Evolutionary conservation across 2,797 vertebrate species (phyloP).

Genomic region (Sebastes steindachneri): DNA sequence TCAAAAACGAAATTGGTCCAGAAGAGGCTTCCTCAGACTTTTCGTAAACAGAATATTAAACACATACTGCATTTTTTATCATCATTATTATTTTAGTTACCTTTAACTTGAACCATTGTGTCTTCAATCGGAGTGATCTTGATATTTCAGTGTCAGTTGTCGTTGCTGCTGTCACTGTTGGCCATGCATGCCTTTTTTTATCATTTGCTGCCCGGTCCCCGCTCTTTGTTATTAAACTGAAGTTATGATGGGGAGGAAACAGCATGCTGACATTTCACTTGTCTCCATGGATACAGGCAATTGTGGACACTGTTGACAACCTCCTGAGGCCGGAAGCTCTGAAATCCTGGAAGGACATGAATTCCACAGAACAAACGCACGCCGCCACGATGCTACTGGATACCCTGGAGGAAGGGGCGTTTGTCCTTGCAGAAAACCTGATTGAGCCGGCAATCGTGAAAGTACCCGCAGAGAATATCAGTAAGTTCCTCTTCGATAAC

Average conservation of each 20-base stretch:
- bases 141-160: slow-evolving; percentile 47
- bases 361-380: slow-evolving; percentile 95
- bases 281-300: slow-evolving; percentile 93
- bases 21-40: slow-evolving; percentile 28
- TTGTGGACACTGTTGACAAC: slow-evolving; percentile 99
- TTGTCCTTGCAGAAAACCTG: slow-evolving; percentile 97
- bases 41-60: slow-evolving; percentile 44
- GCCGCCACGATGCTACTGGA: slow-evolving; percentile 98
- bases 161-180: slow-evolving; percentile 55
- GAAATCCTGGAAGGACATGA: slow-evolving; percentile 99
- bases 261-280: slow-evolving; percentile 71
- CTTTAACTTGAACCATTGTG: slow-evolving; percentile 33
- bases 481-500: slow-evolving; percentile 82
- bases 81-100: slow-evolving; percentile 60
- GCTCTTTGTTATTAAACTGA: slow-evolving; percentile 49
- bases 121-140: slow-evolving; percentile 40
- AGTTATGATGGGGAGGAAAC: slow-evolving; percentile 52
- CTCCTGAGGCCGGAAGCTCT: slow-evolving; percentile 95
- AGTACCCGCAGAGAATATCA: slow-evolving; percentile 97
- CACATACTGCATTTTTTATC: slow-evolving; percentile 39
- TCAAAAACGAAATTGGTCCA: slow-evolving; percentile 31
- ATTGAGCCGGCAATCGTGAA: slow-evolving; percentile 96
- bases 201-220: slow-evolving; percentile 62
- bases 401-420: slow-evolving; percentile 97
- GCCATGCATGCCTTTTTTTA: slow-evolving; percentile 67